These are phyloP conservation scores for Capra hircus DNA, from an alignment of 2,113 vertebrate genomes.

Conservation along the genomic window DNA sequence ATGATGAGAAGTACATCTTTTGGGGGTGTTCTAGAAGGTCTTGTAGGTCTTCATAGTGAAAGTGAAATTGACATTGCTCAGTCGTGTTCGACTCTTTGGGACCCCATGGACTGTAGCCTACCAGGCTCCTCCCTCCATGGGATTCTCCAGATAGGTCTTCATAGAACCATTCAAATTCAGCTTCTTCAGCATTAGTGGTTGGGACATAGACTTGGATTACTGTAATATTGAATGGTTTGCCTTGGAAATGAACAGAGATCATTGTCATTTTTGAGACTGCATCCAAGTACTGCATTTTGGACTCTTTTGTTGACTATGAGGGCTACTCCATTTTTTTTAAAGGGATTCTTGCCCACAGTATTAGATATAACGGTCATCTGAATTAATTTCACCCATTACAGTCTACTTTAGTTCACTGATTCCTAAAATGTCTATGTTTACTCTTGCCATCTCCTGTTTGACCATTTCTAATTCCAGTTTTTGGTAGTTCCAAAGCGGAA, in stretches of 20 bases:
- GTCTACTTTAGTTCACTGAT: not conserved
- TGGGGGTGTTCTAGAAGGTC: not conserved
- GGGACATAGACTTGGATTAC: not conserved
- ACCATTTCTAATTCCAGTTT: not conserved
- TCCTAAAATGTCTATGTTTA: not conserved
- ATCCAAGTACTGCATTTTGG: not conserved
- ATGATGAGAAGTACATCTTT: not conserved
- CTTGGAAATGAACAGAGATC: not conserved
- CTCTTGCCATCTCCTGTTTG: not conserved
- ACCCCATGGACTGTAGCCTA: too few relatives aligned
- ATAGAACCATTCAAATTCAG: not conserved
- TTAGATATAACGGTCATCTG: not conserved
- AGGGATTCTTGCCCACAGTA: not conserved
- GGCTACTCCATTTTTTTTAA: not conserved
- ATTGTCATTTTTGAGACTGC: not conserved
- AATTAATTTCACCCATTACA: not conserved
- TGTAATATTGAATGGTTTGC: not conserved
- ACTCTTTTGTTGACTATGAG: not conserved
- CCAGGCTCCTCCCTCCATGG: too few relatives aligned
- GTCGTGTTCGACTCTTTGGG: too few relatives aligned
- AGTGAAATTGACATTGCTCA: accelerated
- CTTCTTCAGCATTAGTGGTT: not conserved
- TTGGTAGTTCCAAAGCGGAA: not conserved
- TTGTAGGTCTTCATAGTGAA: not conserved
- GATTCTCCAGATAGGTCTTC: not conserved